Percentiles rank a stretch among this genome's conserved stretches.
These are phyloP conservation scores for Thereva unica DNA, from an alignment of 2,888 invertebrate species.

Conservation along the genomic window DNA sequence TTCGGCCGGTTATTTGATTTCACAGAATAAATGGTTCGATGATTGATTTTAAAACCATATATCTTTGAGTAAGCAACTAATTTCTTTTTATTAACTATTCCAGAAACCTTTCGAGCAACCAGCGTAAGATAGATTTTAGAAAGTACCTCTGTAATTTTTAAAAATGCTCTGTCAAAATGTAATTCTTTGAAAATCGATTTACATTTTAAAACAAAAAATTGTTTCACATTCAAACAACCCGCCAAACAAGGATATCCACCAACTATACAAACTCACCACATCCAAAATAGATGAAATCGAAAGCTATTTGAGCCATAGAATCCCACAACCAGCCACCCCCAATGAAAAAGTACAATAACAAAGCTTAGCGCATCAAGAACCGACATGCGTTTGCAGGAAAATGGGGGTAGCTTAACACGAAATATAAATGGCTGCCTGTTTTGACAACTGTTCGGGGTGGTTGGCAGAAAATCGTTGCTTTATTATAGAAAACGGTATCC, in stretches of 20 bases:
- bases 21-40: too few relatives aligned
- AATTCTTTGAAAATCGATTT: too few relatives aligned
- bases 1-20: too few relatives aligned
- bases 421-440: slow-evolving; percentile 43
- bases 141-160: too few relatives aligned
- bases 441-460: slow-evolving; percentile 40
- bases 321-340: slow-evolving; percentile 27
- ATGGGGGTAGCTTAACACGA: slow-evolving; percentile 33
- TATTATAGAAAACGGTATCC: slow-evolving; percentile 6
- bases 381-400: slow-evolving; percentile 29
- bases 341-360: slow-evolving; percentile 29
- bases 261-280: neutral
- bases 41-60: too few relatives aligned
- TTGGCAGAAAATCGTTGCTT: slow-evolving; percentile 21
- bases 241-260: neutral
- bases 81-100: too few relatives aligned
- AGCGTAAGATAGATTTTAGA: too few relatives aligned
- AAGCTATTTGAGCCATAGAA: slow-evolving; percentile 4
- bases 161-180: too few relatives aligned
- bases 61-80: too few relatives aligned
- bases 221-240: neutral
- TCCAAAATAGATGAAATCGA: neutral
- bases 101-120: too few relatives aligned
- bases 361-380: slow-evolving; percentile 34
- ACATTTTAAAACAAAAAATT: neutral